A percentile compares a stretch with the other conserved stretches of the same genome.
Conservation (phyloP, 1,140 invertebrate genomes). For the Hylaeus volcanicus region DNA sequence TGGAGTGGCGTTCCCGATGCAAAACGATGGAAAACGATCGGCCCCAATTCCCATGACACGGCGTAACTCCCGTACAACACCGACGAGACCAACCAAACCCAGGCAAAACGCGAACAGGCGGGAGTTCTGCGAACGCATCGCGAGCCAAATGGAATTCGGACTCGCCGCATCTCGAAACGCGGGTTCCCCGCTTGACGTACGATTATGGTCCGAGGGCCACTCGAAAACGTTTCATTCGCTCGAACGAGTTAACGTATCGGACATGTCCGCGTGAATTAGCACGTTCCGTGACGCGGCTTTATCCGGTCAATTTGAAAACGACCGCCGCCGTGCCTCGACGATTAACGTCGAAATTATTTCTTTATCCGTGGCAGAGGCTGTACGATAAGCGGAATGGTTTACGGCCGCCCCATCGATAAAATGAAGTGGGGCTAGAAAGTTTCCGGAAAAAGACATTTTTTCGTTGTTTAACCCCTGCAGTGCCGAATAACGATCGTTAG, state of each 20-base stretch:
- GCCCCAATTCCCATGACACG: conserved; percentile 51
- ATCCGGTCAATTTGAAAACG: conserved; percentile 56
- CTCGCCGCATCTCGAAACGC: conserved; percentile 37
- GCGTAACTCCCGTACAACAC: conserved; percentile 46
- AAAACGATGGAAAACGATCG: conserved; percentile 62
- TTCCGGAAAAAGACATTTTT: not conserved
- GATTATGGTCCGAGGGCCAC: conserved; percentile 53
- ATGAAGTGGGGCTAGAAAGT: too few relatives aligned
- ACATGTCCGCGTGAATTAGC: conserved; percentile 62
- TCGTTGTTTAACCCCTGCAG: too few relatives aligned
- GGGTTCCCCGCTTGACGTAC: conserved; percentile 59
- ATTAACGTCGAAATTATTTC: conserved; percentile 49
- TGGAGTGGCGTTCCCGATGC: conserved; percentile 50
- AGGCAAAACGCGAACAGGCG: conserved; percentile 23
- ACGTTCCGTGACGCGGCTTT: conserved; percentile 56
- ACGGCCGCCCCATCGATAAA: not conserved
- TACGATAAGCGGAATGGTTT: conserved; percentile 21
- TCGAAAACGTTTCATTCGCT: conserved; percentile 56
- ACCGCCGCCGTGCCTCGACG: conserved; percentile 33
- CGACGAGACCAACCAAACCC: not conserved
- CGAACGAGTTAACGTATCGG: conserved; percentile 53
- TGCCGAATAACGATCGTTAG: too few relatives aligned
- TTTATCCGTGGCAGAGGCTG: conserved; percentile 1
- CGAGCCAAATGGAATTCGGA: conserved; percentile 59
- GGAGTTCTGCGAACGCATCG: conserved; percentile 44